Evolutionary conservation across 30 jellyfish, hydroid and myxozoan genomes (phyloP).

Genomic region (Hydractinia echinata): DNA sequence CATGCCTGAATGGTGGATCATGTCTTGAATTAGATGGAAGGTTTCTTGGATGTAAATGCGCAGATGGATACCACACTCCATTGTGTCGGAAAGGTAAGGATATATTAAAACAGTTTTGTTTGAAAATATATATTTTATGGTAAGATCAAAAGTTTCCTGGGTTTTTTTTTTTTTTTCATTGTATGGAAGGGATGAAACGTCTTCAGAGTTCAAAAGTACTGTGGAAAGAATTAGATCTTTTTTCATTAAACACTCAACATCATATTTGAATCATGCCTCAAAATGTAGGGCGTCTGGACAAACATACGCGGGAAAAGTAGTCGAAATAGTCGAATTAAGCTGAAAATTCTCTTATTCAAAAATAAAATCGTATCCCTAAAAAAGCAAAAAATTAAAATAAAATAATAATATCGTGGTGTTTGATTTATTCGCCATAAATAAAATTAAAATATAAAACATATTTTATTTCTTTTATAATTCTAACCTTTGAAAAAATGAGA

Average conservation of each 20-base stretch:
- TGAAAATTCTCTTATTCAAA: too few relatives aligned
- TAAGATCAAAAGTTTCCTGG: neutral
- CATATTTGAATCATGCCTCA: too few relatives aligned
- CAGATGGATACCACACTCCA: constrained; percentile 65
- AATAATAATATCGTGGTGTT: too few relatives aligned
- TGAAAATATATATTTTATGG: neutral
- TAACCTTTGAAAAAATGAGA: neutral
- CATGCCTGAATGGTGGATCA: constrained; percentile 91
- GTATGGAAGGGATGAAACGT: neutral
- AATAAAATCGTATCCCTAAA: too few relatives aligned
- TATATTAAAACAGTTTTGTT: neutral
- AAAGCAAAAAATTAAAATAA: too few relatives aligned
- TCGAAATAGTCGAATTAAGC: too few relatives aligned
- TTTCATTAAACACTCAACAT: too few relatives aligned
- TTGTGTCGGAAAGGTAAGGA: constrained; percentile 39
- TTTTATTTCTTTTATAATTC: neutral
- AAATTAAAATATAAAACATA: neutral
- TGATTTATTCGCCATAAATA: too few relatives aligned
- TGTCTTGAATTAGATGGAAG: constrained; percentile 74
- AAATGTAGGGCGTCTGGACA: too few relatives aligned
- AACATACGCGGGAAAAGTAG: too few relatives aligned
- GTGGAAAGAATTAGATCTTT: too few relatives aligned
- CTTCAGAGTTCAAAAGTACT: too few relatives aligned
- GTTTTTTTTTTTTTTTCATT: neutral
- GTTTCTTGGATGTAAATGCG: constrained; percentile 72